These are phyloP conservation scores for Musca domestica DNA, from an alignment of 1,140 invertebrate genomes.

Conservation along the genomic window DNA sequence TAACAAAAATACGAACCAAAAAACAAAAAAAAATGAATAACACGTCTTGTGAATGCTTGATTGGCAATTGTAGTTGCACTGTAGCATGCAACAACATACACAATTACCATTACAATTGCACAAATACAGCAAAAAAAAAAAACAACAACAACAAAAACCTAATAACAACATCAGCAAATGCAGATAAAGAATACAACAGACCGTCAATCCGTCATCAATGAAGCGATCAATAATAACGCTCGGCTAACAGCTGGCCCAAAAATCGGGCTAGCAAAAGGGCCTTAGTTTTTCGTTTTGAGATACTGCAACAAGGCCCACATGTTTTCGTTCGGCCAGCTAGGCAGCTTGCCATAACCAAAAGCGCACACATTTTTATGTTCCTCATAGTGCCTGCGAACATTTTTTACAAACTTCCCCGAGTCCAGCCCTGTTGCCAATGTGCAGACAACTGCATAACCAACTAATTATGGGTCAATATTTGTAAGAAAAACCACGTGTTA, in stretches of 20 bases:
- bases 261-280: too few species aligned
- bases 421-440: too few species aligned
- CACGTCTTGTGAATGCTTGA: slow-evolving; percentile 20
- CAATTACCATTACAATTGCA: slow-evolving; percentile 5
- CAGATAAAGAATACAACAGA: background rate
- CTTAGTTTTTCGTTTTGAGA: too few species aligned
- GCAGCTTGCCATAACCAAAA: too few species aligned
- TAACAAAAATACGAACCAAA: background rate
- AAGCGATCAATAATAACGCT: too few species aligned
- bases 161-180: background rate
- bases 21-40: background rate
- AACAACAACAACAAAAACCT: background rate
- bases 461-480: slow-evolving; percentile 2
- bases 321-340: too few species aligned
- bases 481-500: background rate
- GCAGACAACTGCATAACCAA: background rate
- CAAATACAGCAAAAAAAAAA: slow-evolving; percentile 1
- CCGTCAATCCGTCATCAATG: background rate
- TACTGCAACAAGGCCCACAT: too few species aligned
- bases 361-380: too few species aligned
- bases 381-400: too few species aligned
- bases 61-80: slow-evolving; percentile 23
- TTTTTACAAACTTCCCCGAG: too few species aligned
- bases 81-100: slow-evolving; percentile 23
- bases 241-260: too few species aligned